phyloP scores from a whole-genome alignment of 2,888 invertebrate species.

The Metallyticus violacea region DNA sequence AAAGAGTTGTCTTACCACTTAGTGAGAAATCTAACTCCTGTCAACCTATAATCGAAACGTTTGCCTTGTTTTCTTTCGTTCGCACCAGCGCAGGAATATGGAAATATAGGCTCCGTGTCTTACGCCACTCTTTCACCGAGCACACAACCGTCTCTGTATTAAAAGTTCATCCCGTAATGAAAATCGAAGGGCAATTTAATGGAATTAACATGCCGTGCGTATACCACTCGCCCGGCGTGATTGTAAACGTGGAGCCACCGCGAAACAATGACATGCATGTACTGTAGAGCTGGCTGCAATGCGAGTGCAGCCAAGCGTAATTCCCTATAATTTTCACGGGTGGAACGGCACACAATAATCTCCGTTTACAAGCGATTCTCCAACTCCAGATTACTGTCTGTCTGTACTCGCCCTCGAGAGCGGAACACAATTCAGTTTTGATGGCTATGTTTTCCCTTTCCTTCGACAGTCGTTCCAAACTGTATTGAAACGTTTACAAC shows the following conservation, averaged over 20 bases:
- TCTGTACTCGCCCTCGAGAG: neutral
- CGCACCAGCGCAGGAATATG: neutral
- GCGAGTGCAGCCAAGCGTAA: slow-evolving; percentile 21
- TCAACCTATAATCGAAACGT: too few species aligned
- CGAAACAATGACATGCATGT: neutral
- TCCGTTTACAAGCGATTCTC: neutral
- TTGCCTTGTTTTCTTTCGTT: neutral
- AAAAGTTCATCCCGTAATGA: neutral
- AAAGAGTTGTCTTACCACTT: neutral
- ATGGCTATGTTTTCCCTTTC: neutral
- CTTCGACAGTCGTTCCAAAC: neutral
- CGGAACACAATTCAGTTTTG: neutral
- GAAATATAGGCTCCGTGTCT: neutral
- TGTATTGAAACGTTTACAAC: neutral
- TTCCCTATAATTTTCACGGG: slow-evolving; percentile 13
- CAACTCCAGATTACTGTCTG: neutral
- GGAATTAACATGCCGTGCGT: neutral
- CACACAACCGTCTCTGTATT: neutral
- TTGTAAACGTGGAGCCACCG: neutral
- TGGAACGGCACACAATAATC: neutral
- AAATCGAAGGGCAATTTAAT: neutral
- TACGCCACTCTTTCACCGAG: neutral
- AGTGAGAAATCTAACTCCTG: neutral
- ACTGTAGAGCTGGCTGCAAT: neutral
- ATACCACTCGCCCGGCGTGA: neutral